Evolutionary conservation across 2,888 invertebrate species (phyloP), one percentile per base, ranked within the genome.

Genomic region (Galerucella nymphaeae): DNA sequence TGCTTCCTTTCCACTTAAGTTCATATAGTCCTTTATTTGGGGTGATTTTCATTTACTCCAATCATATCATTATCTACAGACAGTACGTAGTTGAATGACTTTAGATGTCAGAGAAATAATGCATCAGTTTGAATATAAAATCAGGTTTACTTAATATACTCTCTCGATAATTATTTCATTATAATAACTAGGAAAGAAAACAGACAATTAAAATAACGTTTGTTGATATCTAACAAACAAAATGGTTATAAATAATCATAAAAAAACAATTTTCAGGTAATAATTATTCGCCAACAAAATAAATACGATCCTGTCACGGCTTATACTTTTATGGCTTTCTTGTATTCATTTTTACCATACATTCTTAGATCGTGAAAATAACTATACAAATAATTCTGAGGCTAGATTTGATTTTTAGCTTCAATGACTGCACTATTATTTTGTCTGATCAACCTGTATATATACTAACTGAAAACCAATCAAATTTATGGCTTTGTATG

Each of bases 1-100:
- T 38, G 14, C 59, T 59, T 59, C 59, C 59, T 59, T 59, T 59
- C n/a, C 14, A n/a, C 20, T 45, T 6, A 59, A n/a, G 30, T 59
- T 9, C 59, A 30, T 14, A 59, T 2, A 14, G 59, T 10, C 9
- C 30, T 38, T 30, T 38, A 10, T 53, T 53, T 53, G 38, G 38
- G 38, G 59, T 16, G 14, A 59, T 38, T 30, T 59, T 38, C 30
- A 38, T 30, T 16, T 16, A 53, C 9, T 53, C 9, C 16, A 14
- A 59, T 58, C 5, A 13, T 20, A 30, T 59, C n/a, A 59, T 59
- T 59, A 38, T n/a, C 6, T 59, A n/a, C 58, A 58, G 58, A n/a
- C 10, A n/a, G 13, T 20, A 55, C 6, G 20, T 20, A 55, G 59
- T 59, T 59, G n/a, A 59, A 59, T 59, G 57, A 57, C 57, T 57